Evolutionary conservation across 2,113 vertebrate species (phyloP).

Genomic region (Xyrauchen texanus): DNA sequence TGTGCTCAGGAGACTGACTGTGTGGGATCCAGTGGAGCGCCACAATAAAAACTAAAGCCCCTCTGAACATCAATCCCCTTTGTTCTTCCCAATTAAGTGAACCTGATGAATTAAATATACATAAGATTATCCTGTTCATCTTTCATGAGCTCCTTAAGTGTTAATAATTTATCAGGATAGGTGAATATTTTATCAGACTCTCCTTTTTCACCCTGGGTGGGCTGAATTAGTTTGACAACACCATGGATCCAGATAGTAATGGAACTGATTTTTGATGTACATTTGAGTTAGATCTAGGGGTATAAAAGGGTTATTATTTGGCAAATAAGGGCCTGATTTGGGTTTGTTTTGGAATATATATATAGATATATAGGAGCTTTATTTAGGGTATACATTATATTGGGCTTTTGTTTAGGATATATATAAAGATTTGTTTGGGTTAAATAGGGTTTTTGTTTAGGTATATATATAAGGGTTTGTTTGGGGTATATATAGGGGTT

Average conservation of each 20-base stretch:
- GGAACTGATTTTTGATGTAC: neutral
- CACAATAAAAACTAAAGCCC: constrained; percentile 19
- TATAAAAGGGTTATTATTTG: too few relatives aligned
- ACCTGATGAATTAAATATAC: constrained; percentile 34
- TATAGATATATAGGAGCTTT: too few relatives aligned
- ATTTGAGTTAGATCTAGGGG: neutral
- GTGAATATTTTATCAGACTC: constrained; percentile 58
- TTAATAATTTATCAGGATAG: constrained; percentile 51
- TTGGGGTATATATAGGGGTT: too few relatives aligned
- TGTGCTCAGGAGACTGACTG: neutral
- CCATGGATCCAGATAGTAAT: neutral
- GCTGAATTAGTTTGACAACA: neutral
- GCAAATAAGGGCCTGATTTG: too few relatives aligned
- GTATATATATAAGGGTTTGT: too few relatives aligned
- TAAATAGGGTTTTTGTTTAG: neutral
- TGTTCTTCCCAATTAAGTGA: constrained; percentile 35
- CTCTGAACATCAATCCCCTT: constrained; percentile 27
- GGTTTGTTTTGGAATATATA: too few relatives aligned
- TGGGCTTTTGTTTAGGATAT: too few relatives aligned
- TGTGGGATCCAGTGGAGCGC: neutral
- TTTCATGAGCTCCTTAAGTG: constrained; percentile 41
- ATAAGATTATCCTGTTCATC: constrained; percentile 27
- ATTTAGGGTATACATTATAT: too few relatives aligned
- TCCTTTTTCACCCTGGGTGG: constrained; percentile 27
- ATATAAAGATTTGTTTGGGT: too few relatives aligned